phyloP scores from a whole-genome alignment of 2,888 invertebrate genomes.

The Vesta saturnalis region DNA sequence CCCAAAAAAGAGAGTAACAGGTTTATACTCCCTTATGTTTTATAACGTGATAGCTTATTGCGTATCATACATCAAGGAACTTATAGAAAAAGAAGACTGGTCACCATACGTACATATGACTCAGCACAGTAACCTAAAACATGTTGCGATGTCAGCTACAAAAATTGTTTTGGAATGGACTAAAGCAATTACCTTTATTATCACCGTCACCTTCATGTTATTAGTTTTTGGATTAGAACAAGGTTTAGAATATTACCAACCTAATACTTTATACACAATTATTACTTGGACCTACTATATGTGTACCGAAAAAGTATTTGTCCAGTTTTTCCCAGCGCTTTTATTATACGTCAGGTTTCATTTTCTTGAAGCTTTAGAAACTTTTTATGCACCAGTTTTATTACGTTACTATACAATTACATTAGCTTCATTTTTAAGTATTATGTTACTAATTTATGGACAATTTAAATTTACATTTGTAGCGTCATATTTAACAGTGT shows the following conservation, averaged over 20 bases:
- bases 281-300: slow-evolving; percentile 77
- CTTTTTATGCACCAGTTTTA: slow-evolving; percentile 74
- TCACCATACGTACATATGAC: slow-evolving; percentile 79
- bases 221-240: slow-evolving; percentile 80
- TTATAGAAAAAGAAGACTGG: slow-evolving; percentile 80
- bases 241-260: slow-evolving; percentile 78
- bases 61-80: slow-evolving; percentile 77
- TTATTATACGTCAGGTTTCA: slow-evolving; percentile 70
- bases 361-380: slow-evolving; percentile 75
- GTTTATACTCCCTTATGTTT: slow-evolving; percentile 82
- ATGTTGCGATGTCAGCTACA: slow-evolving; percentile 83
- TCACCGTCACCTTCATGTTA: slow-evolving; percentile 80
- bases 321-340: slow-evolving; percentile 71
- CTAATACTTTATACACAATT: slow-evolving; percentile 72
- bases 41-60: slow-evolving; percentile 85
- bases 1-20: slow-evolving; percentile 66
- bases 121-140: slow-evolving; percentile 75
- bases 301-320: slow-evolving; percentile 76
- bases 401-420: slow-evolving; percentile 69
- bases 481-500: slow-evolving; percentile 73
- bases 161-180: slow-evolving; percentile 85
- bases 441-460: slow-evolving; percentile 66
- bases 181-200: slow-evolving; percentile 81
- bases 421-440: slow-evolving; percentile 67
- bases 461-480: slow-evolving; percentile 69